Conservation (phyloP, 2,797 vertebrate species). For the Acipenser ruthenus region DNA sequence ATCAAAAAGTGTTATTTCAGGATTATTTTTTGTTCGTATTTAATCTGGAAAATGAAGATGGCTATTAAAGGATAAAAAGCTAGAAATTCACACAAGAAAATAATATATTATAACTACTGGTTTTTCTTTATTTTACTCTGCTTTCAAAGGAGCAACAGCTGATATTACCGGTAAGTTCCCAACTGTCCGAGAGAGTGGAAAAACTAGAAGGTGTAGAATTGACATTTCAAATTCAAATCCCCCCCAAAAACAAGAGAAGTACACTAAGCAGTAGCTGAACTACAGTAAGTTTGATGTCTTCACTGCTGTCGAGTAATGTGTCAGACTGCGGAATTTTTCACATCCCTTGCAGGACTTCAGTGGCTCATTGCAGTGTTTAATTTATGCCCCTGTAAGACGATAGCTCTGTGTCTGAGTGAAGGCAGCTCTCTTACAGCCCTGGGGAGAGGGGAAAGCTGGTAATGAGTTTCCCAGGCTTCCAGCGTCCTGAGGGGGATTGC, state of each 20-base stretch:
- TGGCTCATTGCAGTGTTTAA: not conserved
- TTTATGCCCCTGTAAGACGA: constrained; percentile 16
- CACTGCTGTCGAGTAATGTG: too few species aligned
- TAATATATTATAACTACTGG: not conserved
- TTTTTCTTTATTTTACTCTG: constrained; percentile 34
- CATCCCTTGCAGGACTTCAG: not conserved
- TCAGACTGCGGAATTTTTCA: too few species aligned
- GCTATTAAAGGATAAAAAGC: too few species aligned
- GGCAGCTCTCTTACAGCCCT: not conserved
- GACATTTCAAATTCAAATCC: too few species aligned
- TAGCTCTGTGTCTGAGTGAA: constrained; percentile 3
- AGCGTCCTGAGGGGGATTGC: constrained; percentile 6
- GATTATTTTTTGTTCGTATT: too few species aligned
- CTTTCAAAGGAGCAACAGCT: constrained; percentile 75
- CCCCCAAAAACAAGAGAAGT: too few species aligned
- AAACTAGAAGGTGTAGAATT: not conserved
- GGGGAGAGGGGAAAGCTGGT: constrained; percentile 6
- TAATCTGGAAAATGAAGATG: too few species aligned
- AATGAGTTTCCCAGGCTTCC: constrained; percentile 26
- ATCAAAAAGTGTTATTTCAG: too few species aligned
- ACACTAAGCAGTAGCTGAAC: too few species aligned
- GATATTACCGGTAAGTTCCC: constrained; percentile 79
- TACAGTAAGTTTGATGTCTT: too few species aligned
- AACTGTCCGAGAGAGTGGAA: not conserved
- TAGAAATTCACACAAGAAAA: too few species aligned